Base-by-base conservation (phyloP, 2,797 vertebrate species). In the Gadopsis marmoratus region DNA sequence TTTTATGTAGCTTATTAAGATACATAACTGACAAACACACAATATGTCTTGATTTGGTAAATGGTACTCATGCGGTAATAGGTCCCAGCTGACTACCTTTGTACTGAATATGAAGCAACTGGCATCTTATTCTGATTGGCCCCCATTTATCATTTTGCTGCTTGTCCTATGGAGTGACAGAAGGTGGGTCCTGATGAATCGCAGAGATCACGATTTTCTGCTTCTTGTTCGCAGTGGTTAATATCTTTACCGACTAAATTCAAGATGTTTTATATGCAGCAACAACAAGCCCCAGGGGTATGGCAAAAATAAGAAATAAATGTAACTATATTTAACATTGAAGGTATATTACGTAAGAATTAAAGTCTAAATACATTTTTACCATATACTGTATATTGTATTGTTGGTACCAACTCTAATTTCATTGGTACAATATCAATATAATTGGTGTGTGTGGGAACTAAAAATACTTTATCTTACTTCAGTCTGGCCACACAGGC, bases 121-220 rank as follows among this genome's bases (percentile, higher is more conserved):
- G 26, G 63, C 19, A 43, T 81, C 51, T 86, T 65, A 56, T 67
- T 77, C 74, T 82, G 80, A 86, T 82, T 81, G 54, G 64, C 62
- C 50, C 54, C 66, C 74, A 89, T 83, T 85, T 76, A 86, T 83
- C 64, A 76, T 82, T 80, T 73, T 65, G 7, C 72, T 66, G 64
- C 77, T 54, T 54, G 72, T 81, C 55, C 61, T 67, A 41, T 84
- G 41, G 41, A 35, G 76, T 86, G 71, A 79, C n/a, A 60, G 66
- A 71, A 72, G 41, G 26, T 41, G 21, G 51, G 12, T 63, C 51
- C 31, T 16, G 53, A 78, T 71, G 19, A 77, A 61, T 45, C 60
- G 21, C 12, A 69, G 60, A 81, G 29, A 76, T 76, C 37, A 48
- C 4, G 6, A 60, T 70, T 50, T 69, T 60, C 55, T 70, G 35